These are phyloP conservation scores for Leptatherina wallacei DNA, from an alignment of 2,797 vertebrate genomes.

Conservation along the genomic window DNA sequence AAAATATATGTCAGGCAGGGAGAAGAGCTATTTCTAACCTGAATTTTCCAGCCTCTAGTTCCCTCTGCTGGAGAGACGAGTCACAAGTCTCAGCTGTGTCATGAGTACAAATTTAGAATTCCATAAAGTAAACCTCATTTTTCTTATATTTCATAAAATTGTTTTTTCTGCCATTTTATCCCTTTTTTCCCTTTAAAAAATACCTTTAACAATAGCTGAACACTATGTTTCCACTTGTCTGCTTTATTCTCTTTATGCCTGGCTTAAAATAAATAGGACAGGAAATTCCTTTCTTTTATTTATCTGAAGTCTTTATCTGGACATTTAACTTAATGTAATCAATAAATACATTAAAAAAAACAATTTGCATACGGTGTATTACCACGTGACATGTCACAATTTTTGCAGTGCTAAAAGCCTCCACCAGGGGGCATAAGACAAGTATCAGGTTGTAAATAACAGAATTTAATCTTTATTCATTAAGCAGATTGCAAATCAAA, in stretches of 20 bases:
- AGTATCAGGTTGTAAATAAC: neutral
- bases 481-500: too few species aligned
- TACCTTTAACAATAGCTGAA: neutral
- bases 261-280: neutral
- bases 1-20: conserved; percentile 54
- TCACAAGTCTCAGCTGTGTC: conserved; percentile 19
- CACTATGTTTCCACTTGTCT: neutral
- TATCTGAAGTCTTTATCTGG: neutral
- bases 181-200: neutral
- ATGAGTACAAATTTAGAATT: neutral
- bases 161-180: neutral
- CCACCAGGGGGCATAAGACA: neutral
- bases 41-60: conserved; percentile 55
- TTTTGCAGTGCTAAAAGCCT: neutral
- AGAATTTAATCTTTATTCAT: neutral
- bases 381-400: neutral
- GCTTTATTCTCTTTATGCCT: neutral
- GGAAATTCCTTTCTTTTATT: neutral
- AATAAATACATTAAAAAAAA: neutral
- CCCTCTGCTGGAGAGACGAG: conserved; percentile 61
- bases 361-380: neutral
- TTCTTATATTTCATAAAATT: neutral
- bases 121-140: neutral
- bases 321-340: neutral
- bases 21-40: conserved; percentile 60